Percentiles rank a stretch among this genome's conserved stretches.
These are phyloP conservation scores for Sphaerophoria rueppellii DNA, from an alignment of 2,888 invertebrate species.

Conservation along the genomic window DNA sequence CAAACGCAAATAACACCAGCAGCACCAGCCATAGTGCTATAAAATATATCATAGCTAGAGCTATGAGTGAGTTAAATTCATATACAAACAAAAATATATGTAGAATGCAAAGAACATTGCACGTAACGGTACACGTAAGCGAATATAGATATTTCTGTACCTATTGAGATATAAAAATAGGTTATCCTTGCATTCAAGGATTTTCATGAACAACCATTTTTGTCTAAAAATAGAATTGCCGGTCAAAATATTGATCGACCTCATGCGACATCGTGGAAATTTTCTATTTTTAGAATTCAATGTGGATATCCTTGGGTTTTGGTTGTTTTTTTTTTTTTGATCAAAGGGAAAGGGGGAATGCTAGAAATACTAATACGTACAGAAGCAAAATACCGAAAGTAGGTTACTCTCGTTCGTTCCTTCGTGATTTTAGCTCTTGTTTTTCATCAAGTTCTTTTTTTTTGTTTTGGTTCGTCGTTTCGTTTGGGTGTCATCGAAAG, in stretches of 20 bases:
- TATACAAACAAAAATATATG: too few relatives aligned
- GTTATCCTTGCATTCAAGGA: constrained; percentile 72
- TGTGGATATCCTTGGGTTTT: constrained; percentile 55
- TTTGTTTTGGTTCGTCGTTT: constrained; percentile 32
- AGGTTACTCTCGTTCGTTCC: constrained; percentile 71
- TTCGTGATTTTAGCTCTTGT: constrained; percentile 54
- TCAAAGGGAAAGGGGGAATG: background rate
- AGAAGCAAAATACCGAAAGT: constrained; percentile 48
- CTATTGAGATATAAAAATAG: constrained; percentile 30
- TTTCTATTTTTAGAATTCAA: constrained; percentile 74
- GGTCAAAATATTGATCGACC: constrained; percentile 75
- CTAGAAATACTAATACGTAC: constrained; percentile 18
- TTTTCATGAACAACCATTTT: constrained; percentile 72
- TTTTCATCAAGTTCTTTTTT: constrained; percentile 42
- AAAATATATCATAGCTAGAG: constrained; percentile 2
- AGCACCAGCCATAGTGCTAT: background rate
- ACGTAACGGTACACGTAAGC: background rate
- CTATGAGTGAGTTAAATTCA: background rate
- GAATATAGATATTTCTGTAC: constrained; percentile 11
- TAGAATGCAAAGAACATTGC: too few relatives aligned
- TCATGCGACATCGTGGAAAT: constrained; percentile 74
- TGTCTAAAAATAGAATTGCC: constrained; percentile 75
- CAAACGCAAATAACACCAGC: constrained; percentile 10
- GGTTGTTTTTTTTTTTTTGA: constrained; percentile 20
- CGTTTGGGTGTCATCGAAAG: constrained; percentile 52